Percentiles rank a stretch among this genome's conserved stretches.
Conservation (phyloP, 2,113 vertebrate species). For the Megaptera novaeangliae region DNA sequence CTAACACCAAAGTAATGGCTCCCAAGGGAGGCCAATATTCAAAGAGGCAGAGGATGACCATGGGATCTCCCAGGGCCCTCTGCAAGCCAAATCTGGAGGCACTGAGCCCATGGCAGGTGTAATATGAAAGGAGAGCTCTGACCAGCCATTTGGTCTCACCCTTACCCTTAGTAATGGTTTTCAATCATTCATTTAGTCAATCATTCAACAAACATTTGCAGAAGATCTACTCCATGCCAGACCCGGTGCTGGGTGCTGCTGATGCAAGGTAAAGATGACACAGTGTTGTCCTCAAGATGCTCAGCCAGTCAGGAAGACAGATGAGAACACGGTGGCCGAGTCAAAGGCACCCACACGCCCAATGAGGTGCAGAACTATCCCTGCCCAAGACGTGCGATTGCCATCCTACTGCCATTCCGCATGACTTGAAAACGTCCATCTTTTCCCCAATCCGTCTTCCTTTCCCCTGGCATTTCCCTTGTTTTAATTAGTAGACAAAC, state of each 20-base stretch:
- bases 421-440: neutral
- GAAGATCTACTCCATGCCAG: neutral
- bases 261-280: neutral
- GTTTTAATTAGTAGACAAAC: constrained; percentile 57
- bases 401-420: neutral
- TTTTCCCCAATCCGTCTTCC: neutral
- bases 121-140: neutral
- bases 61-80: neutral
- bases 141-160: neutral
- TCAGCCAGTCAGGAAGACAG: neutral
- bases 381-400: no score
- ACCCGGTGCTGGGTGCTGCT: neutral
- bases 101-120: neutral
- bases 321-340: neutral
- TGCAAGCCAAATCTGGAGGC: neutral
- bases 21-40: neutral
- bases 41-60: neutral
- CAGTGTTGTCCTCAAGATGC: neutral
- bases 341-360: neutral
- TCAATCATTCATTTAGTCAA: neutral
- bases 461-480: neutral
- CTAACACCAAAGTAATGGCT: neutral
- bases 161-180: neutral
- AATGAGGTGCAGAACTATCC: neutral
- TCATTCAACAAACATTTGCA: neutral